Conservation (phyloP, 1,140 invertebrate genomes). For the Drosophila quadrilineata region DNA sequence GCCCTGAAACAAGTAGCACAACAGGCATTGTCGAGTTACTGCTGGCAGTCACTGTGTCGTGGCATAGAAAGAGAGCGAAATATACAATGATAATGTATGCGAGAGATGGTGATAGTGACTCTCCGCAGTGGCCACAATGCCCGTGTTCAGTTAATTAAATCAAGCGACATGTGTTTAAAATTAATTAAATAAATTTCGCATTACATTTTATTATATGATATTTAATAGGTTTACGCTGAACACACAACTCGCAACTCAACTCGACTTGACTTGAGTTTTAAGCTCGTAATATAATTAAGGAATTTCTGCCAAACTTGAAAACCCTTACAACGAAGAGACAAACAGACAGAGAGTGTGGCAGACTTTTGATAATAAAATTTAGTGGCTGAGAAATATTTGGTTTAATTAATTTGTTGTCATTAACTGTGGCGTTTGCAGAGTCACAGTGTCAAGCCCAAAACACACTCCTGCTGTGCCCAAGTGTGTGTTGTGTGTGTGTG, state of each 20-base stretch:
- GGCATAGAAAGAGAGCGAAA: too few relatives aligned
- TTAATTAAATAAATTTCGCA: slow-evolving; percentile 71
- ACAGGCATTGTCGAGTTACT: too few relatives aligned
- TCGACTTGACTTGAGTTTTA: too few relatives aligned
- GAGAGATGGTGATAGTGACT: slow-evolving; percentile 18
- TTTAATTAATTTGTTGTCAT: slow-evolving; percentile 78
- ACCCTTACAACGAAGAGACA: slow-evolving; percentile 9
- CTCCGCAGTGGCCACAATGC: slow-evolving; percentile 43
- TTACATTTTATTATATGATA: slow-evolving; percentile 46
- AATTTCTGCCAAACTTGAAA: slow-evolving; percentile 11
- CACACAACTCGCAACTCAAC: slow-evolving; percentile 11
- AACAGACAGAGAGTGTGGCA: slow-evolving; percentile 30
- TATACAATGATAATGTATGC: too few relatives aligned
- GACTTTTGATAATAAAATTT: slow-evolving; percentile 63
- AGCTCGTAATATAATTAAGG: slow-evolving; percentile 32
- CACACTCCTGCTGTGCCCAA: slow-evolving; percentile 4
- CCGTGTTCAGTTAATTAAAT: slow-evolving; percentile 76
- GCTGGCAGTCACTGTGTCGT: slow-evolving; percentile 8
- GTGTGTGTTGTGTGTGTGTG: slow-evolving; percentile 13
- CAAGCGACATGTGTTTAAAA: slow-evolving; percentile 75
- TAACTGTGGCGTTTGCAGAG: slow-evolving; percentile 42
- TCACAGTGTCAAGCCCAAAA: neutral
- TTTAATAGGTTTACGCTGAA: slow-evolving; percentile 56
- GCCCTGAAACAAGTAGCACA: too few relatives aligned
- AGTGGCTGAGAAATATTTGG: slow-evolving; percentile 60